Evolutionary conservation across 2,888 invertebrate genomes (phyloP).

Genomic region (Oscheius onirici): DNA sequence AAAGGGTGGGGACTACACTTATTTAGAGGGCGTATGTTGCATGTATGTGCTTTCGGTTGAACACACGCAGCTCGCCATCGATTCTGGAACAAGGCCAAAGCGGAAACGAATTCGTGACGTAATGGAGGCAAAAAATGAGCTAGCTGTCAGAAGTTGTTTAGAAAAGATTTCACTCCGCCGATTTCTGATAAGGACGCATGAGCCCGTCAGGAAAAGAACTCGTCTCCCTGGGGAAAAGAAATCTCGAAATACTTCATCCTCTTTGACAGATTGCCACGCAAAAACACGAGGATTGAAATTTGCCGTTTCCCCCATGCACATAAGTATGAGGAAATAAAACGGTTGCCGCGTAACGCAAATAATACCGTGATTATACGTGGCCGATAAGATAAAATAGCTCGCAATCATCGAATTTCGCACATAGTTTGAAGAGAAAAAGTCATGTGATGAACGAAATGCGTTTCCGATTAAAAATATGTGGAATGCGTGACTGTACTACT

Average conservation of each 20-base stretch:
- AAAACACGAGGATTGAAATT: too few relatives aligned
- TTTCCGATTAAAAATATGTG: too few relatives aligned
- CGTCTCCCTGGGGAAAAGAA: too few relatives aligned
- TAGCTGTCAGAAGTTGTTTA: not conserved
- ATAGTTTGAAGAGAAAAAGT: not conserved
- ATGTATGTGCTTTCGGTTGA: slow-evolving; percentile 23
- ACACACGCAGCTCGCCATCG: slow-evolving; percentile 32
- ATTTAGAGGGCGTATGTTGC: slow-evolving; percentile 23
- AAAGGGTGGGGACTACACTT: slow-evolving; percentile 19
- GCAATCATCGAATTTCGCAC: not conserved
- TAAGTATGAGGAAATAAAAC: not conserved
- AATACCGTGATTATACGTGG: slow-evolving; percentile 18
- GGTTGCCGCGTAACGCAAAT: slow-evolving; percentile 25
- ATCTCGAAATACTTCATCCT: too few relatives aligned
- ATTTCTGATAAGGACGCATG: too few relatives aligned
- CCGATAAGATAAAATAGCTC: slow-evolving; percentile 27
- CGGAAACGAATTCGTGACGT: slow-evolving; percentile 29
- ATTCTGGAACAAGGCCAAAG: slow-evolving; percentile 27
- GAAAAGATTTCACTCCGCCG: not conserved
- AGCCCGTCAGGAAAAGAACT: too few relatives aligned
- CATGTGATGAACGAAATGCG: too few relatives aligned
- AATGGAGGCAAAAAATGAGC: not conserved
- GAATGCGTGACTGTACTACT: too few relatives aligned
- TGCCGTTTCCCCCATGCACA: not conserved
- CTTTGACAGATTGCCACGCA: too few relatives aligned